These are phyloP conservation scores for Rhadina sibilatrix DNA, from an alignment of 2,113 vertebrate species.

Conservation along the genomic window DNA sequence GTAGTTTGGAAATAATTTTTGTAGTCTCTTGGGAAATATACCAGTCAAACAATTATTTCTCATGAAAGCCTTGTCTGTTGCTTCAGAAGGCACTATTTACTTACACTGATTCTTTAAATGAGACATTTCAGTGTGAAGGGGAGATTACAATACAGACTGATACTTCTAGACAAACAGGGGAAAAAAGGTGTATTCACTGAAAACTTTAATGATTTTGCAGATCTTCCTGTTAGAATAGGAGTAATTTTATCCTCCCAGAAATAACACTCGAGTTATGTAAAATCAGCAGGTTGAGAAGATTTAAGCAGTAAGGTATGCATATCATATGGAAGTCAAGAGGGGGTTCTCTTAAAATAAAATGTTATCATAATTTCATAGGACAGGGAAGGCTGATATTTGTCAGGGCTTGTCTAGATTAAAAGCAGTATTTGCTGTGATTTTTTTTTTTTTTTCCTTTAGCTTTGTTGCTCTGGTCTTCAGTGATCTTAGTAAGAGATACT, in stretches of 20 bases:
- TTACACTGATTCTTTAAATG: not conserved
- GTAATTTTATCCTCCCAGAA: not conserved
- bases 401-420: not conserved
- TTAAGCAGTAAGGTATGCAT: not conserved
- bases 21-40: constrained; percentile 9
- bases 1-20: constrained; percentile 33
- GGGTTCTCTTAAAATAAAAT: not conserved
- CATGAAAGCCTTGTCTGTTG: not conserved
- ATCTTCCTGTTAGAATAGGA: not conserved
- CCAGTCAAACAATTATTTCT: not conserved
- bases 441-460: not conserved
- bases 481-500: not conserved
- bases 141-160: not conserved
- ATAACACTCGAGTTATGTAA: not conserved
- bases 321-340: not conserved
- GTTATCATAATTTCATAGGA: not conserved
- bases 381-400: not conserved
- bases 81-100: constrained; percentile 23
- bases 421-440: not conserved
- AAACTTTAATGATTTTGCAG: not conserved
- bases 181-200: not conserved
- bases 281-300: not conserved
- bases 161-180: not conserved
- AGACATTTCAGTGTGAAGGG: not conserved
- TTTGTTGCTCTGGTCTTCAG: not conserved